phyloP scores from a whole-genome alignment of 2,888 invertebrate species.

The Plutella xylostella region DNA sequence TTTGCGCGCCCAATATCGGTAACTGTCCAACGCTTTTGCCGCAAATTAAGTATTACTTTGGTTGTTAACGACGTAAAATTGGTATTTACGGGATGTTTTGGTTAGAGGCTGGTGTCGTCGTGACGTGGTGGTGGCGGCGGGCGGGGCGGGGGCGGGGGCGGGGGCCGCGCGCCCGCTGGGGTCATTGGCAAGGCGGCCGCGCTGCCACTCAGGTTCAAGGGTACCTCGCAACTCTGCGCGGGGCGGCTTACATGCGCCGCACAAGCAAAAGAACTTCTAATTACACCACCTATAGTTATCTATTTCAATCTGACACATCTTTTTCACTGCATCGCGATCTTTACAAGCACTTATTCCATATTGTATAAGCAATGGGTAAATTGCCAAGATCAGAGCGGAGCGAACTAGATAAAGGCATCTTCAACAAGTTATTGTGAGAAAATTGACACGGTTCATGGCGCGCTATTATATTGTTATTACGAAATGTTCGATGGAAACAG shows the following conservation, averaged over 20 bases:
- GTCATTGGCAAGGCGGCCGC: constrained; percentile 72
- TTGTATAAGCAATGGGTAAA: too few relatives aligned
- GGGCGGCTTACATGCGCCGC: constrained; percentile 49
- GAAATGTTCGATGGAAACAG: too few relatives aligned
- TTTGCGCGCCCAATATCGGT: constrained; percentile 54
- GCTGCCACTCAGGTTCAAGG: constrained; percentile 70
- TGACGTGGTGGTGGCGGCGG: constrained; percentile 5
- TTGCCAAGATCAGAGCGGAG: too few relatives aligned
- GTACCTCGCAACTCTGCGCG: constrained; percentile 51
- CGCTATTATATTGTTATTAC: too few relatives aligned
- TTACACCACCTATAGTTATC: neutral
- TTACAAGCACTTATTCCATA: too few relatives aligned
- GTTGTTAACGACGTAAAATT: constrained; percentile 25
- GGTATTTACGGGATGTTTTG: constrained; percentile 7
- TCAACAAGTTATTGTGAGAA: too few relatives aligned
- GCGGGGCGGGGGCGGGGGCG: constrained; percentile 30
- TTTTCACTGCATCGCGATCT: too few relatives aligned
- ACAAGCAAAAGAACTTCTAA: neutral
- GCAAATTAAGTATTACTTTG: constrained; percentile 34
- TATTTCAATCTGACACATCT: too few relatives aligned
- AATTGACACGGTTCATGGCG: too few relatives aligned
- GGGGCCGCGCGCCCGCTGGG: constrained; percentile 69
- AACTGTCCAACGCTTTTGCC: constrained; percentile 29
- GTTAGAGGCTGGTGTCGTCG: constrained; percentile 12
- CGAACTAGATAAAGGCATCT: too few relatives aligned